Base-by-base conservation (phyloP, 2,888 invertebrate species). In the Notocelia uddmanniana region DNA sequence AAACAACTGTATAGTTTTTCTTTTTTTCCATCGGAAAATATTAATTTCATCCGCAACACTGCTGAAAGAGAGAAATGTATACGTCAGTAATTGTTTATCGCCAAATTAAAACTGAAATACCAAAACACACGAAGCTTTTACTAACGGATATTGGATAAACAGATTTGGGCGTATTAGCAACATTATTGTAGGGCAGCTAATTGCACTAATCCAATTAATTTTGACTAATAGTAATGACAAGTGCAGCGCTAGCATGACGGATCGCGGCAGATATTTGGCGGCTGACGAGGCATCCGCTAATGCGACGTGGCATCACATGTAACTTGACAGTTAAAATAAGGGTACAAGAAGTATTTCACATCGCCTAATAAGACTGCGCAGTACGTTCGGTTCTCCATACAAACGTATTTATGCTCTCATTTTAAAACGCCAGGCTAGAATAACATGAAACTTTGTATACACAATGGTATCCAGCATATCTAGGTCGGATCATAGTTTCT, bases 141-240 rank as follows among this genome's bases (percentile, higher is more conserved):
- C 31, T 52, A 21, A 55, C 54, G 54, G 8, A 52, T 63, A 23
- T 45, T 45, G 18, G 45, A 23, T 60, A 71, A 67, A 69, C 55
- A 64, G 64, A 69, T 71, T 67, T 45, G 45, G 48, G 10, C 50
- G 41, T 37, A 77, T 80, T 45, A 76, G 78, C 69, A 73, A 76
- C 72, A 78, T 73, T 67, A 74, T 58, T 71, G 77, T 77, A 68
- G 73, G 68, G 37, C 50, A 74, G 73, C 77, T 78, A 76, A 78
- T 79, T 77, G 78, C 75, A 74, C 71, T 76, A 79, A 77, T 77
- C 77, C 78, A 78, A 78, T 77, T 79, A 79, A 76, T 78, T 69
- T 75, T 74, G 76, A 75, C 75, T 76, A 68, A 68, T 72, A 72
- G 55, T 72, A 68, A 69, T 64, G 68, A 68, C 72, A 72, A 68